Percentiles rank a stretch among this genome's conserved stretches.
phyloP scores from a whole-genome alignment of 92 coral and sea anemone species.

The Zoanthus solanderi region DNA sequence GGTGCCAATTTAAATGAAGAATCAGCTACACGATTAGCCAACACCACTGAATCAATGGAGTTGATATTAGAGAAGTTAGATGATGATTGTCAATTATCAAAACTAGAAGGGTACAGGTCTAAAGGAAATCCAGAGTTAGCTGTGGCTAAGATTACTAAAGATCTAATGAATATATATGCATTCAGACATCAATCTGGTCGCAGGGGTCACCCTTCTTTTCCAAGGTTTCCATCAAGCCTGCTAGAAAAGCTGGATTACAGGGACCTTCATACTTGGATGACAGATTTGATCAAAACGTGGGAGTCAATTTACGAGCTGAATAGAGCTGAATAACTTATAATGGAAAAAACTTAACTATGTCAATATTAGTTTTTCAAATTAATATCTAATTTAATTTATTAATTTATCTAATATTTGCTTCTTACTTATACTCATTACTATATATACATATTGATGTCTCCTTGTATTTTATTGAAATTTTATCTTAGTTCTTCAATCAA shows the following conservation, averaged over 20 bases:
- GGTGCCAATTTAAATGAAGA: conserved; percentile 46
- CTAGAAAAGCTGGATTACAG: conserved; percentile 66
- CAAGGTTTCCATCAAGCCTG: conserved; percentile 45
- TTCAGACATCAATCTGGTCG: conserved; percentile 42
- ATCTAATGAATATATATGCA: conserved; percentile 21
- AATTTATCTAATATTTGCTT: no score
- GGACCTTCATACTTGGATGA: conserved; percentile 72
- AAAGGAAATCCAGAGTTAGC: conserved; percentile 34
- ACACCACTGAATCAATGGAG: conserved; percentile 63
- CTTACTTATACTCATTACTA: no score
- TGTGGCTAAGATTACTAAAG: conserved; percentile 24
- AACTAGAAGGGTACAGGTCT: conserved; percentile 9
- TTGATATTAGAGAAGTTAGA: conserved; percentile 20
- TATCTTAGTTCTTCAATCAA: no score
- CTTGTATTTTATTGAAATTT: no score
- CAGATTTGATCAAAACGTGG: conserved; percentile 57
- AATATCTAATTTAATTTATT: no score
- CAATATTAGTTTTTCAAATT: no score
- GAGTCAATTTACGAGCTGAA: conserved; percentile 6
- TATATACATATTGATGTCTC: no score
- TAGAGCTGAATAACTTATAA: background rate
- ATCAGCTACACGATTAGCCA: conserved; percentile 54
- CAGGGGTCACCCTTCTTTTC: conserved; percentile 53
- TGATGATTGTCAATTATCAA: conserved; percentile 20
- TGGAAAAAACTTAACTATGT: no score